Base-by-base conservation (phyloP, 2,888 invertebrate genomes). In the Sarcophaga rosellei region DNA sequence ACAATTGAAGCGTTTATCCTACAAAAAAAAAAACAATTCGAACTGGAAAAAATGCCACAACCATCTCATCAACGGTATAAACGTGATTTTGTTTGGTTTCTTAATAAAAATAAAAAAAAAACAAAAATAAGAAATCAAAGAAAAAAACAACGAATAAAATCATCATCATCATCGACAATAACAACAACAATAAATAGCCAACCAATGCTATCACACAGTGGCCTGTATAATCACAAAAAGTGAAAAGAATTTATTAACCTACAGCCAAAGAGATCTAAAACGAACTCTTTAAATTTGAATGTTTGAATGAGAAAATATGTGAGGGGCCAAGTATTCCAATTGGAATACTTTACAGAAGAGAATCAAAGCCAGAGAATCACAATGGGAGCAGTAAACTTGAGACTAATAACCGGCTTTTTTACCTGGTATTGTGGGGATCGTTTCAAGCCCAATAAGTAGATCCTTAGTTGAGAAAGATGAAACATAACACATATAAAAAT, bases 1-100 rank as follows among this genome's bases (percentile, higher is more conserved):
- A 66, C 81, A 86, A 86, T 78, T 86, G 77, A 84, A 86, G 86
- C 86, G 81, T 81, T 86, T 84, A 86, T 81, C 74, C 81, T 59
- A 70, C 68, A 76, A 45, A 12, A 65, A 25, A 35, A 35, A 61
- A 69, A 62, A 70, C 21, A 81, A 68, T 61, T 44, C 25, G 62
- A 47, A 75, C 17, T 17, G 57, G 61, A 61, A 78, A 79, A 65
- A 80, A 80, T 80, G 75, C 75, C 84, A 84, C 65, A 85, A 82
- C 82, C 78, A 84, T 80, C 79, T 81, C 87, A 84, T 87, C 87
- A 88, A 88, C 88, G 88, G 88, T 88, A 88, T 86, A 88, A 89
- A 89, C 89, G 88, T 88, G 88, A 88, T 89, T 88, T 87, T 87
- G 84, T 86, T 84, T 84, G 86, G 84, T 86, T 86, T 86, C 86